Evolutionary conservation across 1,140 invertebrate genomes (phyloP).

Genomic region (Holcopasites calliopsidis): DNA sequence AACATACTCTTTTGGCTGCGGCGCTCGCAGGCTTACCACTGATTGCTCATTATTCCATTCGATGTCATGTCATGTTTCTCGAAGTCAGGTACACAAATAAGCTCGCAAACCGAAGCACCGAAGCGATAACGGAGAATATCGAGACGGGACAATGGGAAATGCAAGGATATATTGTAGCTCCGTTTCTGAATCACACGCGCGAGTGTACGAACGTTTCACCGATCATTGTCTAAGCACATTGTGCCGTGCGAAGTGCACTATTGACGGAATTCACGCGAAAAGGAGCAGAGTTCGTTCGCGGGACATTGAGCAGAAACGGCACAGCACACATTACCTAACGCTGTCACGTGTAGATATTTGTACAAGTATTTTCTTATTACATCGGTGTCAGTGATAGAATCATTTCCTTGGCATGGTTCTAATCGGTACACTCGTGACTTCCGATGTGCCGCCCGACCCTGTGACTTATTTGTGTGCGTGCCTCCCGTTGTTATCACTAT

Average conservation of each 20-base stretch:
- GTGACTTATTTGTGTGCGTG: slow-evolving; percentile 63
- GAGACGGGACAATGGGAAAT: slow-evolving; percentile 23
- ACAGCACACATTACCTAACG: too few relatives aligned
- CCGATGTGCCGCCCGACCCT: slow-evolving; percentile 31
- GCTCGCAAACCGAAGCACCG: slow-evolving; percentile 37
- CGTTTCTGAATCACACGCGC: slow-evolving; percentile 6
- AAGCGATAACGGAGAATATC: slow-evolving; percentile 34
- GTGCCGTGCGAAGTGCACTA: neutral
- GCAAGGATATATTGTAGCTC: neutral
- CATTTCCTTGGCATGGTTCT: slow-evolving; percentile 10
- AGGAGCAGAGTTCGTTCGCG: neutral
- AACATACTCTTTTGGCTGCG: slow-evolving; percentile 67
- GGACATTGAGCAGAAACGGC: neutral
- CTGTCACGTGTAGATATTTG: neutral
- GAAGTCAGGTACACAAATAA: slow-evolving; percentile 62
- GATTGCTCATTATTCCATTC: slow-evolving; percentile 73
- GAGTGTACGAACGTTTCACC: neutral
- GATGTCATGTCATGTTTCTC: slow-evolving; percentile 59
- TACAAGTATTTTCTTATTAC: neutral
- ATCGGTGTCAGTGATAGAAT: neutral
- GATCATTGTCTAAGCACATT: neutral
- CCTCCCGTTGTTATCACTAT: slow-evolving; percentile 51
- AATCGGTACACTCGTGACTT: slow-evolving; percentile 22
- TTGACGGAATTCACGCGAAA: neutral
- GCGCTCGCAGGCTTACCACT: slow-evolving; percentile 79